phyloP scores from a whole-genome alignment of 2,113 vertebrate genomes.

The Cyanoderma ruficeps region DNA sequence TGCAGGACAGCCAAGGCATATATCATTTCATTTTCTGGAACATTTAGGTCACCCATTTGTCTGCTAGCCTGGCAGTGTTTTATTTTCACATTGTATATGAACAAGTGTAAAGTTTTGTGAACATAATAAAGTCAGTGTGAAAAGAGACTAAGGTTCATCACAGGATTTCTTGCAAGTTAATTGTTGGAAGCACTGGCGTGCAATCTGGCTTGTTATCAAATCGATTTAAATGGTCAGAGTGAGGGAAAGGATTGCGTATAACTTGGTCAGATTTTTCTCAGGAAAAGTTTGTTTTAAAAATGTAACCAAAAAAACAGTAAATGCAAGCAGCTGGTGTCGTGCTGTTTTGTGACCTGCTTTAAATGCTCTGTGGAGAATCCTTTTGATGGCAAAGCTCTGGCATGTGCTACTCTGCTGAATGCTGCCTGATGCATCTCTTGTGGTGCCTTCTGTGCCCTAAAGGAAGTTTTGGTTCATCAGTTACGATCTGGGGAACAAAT shows the following conservation, averaged over 20 bases:
- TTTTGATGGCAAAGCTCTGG: not conserved
- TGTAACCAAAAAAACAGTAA: not conserved
- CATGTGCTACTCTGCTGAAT: not conserved
- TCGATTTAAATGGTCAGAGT: not conserved
- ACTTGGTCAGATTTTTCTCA: not conserved
- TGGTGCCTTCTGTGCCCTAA: not conserved
- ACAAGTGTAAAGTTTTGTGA: not conserved
- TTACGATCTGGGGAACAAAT: not conserved
- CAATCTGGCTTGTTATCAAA: conserved; percentile 13
- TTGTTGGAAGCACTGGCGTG: not conserved
- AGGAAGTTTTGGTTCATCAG: not conserved
- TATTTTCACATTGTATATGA: not conserved
- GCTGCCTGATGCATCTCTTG: not conserved
- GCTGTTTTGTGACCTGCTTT: not conserved
- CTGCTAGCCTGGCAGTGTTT: conserved; percentile 33
- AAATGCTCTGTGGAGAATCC: not conserved
- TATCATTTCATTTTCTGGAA: conserved; percentile 50
- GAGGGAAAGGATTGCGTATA: not conserved
- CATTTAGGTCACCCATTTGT: conserved; percentile 8
- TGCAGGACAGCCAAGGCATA: conserved; percentile 20
- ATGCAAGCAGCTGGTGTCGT: not conserved
- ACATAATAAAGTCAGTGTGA: conserved; percentile 30
- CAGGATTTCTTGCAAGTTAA: conserved; percentile 14
- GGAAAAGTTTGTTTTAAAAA: not conserved
- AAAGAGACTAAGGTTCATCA: conserved; percentile 12